These are phyloP conservation scores for Euproctis similis DNA, from an alignment of 2,888 invertebrate species.

Conservation along the genomic window DNA sequence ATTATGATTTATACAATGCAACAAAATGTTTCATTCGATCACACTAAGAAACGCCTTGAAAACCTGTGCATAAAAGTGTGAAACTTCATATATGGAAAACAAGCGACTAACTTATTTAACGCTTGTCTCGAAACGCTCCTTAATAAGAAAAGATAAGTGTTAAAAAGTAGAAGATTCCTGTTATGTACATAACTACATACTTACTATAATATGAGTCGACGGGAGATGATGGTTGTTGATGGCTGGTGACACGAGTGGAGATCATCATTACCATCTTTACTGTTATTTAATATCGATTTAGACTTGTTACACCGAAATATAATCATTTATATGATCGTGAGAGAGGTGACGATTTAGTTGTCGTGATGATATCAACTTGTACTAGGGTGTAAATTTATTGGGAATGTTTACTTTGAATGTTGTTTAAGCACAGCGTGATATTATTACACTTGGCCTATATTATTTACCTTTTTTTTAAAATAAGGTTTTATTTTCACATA, in stretches of 20 bases:
- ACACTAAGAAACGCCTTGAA: too few species aligned
- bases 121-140: conserved; percentile 7
- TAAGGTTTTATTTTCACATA: too few species aligned
- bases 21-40: too few species aligned
- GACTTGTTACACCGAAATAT: conserved; percentile 16
- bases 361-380: neutral
- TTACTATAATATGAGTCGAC: conserved; percentile 21
- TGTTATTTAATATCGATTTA: conserved; percentile 26
- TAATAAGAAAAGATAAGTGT: conserved; percentile 24
- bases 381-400: neutral
- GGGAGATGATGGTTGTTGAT: conserved; percentile 31
- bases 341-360: conserved; percentile 13
- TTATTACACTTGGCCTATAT: neutral
- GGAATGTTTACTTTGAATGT: neutral
- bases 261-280: conserved; percentile 32
- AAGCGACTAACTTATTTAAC: neutral
- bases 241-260: conserved; percentile 38
- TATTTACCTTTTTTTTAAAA: too few species aligned
- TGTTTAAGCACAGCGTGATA: neutral
- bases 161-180: conserved; percentile 25
- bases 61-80: too few species aligned
- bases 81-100: too few species aligned
- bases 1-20: too few species aligned
- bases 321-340: conserved; percentile 9
- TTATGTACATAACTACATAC: too few species aligned